Evolutionary conservation across 2,113 vertebrate genomes (phyloP), one percentile per base, ranked within the genome.

Genomic region (Mixornis gularis): DNA sequence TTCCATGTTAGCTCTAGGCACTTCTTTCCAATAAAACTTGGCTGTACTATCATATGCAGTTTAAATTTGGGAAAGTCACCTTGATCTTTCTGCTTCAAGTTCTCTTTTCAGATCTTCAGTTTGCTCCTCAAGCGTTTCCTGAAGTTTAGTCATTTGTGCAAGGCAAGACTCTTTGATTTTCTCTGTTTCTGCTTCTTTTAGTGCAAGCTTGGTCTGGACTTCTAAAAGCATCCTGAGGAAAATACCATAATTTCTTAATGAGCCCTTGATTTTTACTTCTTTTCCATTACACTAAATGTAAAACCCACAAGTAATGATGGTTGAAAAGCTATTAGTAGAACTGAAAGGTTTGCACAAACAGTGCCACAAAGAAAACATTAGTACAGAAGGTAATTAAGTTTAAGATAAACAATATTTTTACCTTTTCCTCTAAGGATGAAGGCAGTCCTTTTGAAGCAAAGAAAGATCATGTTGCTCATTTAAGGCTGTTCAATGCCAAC

Each of bases 181-280:
- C 87, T 97, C 97, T 12, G 95, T 91, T 97, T 98, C 98, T 74
- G 94, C 96, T 86, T 98, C 98, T 94, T 97, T 98, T 70, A 98
- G 92, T 62, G 96, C 95, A 38, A 98, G 97, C 71, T 95, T 94
- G 70, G 96, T 97, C 94, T 99, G 97, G 27, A 96, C 94, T 90
- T 99, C 98, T 77, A 97, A 95, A 88, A 99, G 93, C 92, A 97
- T 96, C 94, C 99, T 99, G 89, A 92, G 36, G 48, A 80, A 90
- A 64, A 96, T 1, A 86, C 3, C 14, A 59, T 27, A 9, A 58
- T 77, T 60, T 30, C 6, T 82, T 89, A 65, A 29, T 20, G 5
- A 87, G 12, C 4, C 5, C 3, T 73, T 25, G 13, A 4, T 19
- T 17, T 19, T 32, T 3, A n/a, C 26, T 25, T 52, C 32, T 15